Evolutionary conservation across 2,888 invertebrate genomes (phyloP), one percentile per base, ranked within the genome.

Genomic region (Zhuqinia jingwanae): DNA sequence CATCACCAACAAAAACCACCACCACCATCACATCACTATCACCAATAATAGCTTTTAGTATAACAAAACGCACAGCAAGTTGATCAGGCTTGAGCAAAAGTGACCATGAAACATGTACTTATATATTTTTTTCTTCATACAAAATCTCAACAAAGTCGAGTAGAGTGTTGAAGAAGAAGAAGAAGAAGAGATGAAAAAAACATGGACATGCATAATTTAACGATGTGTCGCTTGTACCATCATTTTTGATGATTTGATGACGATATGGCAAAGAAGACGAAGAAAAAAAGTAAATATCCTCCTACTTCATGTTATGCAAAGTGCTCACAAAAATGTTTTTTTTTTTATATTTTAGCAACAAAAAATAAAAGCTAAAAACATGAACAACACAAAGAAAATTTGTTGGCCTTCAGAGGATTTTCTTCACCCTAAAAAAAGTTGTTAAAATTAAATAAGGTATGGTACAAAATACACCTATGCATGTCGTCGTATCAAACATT

Each of bases 141-240:
- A 56, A 22, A 56, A n/a, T n/a, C n/a, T n/a, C n/a, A 36, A 22
- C 30, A 15, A 68, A n/a, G 36, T 15, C 11, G 36, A 36, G 8
- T 36, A 8, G 3, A 6, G 36, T 6, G 36, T 70, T 47, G 45
- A 45, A 45, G 42, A 70, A 11, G 20, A 20, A 56, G 20, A 56
- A 8, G 8, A 58, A 58, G 22, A 58, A 58, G 22, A 8, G 27
- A 78, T n/a, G 42, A 47, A 58, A 80, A 58, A 27, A 22, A 53
- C 76, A 83, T 65, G 82, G 82, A 83, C 82, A 83, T 63, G 76
- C 82, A 83, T 76, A 83, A 82, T 82, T 82, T 82, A 82, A 73
- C 56, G 80, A 80, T 80, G 65, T 79, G 79, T 79, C 79, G 79
- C 50, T 79, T 63, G 47, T 50, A 79, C 56, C 36, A 20, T 60